Evolutionary conservation across 1,140 invertebrate species (phyloP).

Genomic region (Drosophila sproati): DNA sequence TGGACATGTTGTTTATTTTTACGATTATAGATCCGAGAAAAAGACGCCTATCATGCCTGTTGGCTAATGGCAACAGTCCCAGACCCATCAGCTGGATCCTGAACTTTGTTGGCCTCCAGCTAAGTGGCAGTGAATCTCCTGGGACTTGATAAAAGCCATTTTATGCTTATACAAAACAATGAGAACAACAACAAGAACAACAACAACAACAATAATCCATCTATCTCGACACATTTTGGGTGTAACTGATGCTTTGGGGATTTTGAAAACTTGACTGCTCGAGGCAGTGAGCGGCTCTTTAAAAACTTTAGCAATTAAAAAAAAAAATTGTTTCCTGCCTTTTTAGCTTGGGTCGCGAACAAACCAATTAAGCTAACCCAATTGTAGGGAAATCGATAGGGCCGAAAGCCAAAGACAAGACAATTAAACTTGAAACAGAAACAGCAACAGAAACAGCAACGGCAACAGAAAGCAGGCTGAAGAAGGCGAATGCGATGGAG

Average conservation of each 20-base stretch:
- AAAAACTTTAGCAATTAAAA: conserved; percentile 65
- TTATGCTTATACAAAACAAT: conserved; percentile 18
- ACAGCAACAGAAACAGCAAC: conserved; percentile 5
- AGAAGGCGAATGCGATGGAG: neutral
- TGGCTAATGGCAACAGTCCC: neutral
- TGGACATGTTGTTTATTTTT: conserved; percentile 7
- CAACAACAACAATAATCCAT: conserved; percentile 23
- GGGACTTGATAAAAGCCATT: conserved; percentile 72
- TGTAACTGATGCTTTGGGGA: conserved; percentile 25
- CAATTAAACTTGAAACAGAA: conserved; percentile 80
- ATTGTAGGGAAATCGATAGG: conserved; percentile 66
- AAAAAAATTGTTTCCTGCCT: neutral
- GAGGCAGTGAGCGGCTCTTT: neutral
- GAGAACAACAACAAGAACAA: conserved; percentile 19
- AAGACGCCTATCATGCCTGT: neutral
- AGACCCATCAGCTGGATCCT: conserved; percentile 2
- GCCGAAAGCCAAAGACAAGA: conserved; percentile 44
- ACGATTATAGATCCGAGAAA: conserved; percentile 13
- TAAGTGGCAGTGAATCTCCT: conserved; percentile 64
- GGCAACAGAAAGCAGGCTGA: neutral
- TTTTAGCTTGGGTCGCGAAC: conserved; percentile 6
- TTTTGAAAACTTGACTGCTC: conserved; percentile 19
- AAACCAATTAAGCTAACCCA: conserved; percentile 56
- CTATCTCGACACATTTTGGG: conserved; percentile 36
- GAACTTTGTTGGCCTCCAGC: conserved; percentile 36